Evolutionary conservation across 2,113 vertebrate genomes (phyloP), one percentile per base, ranked within the genome.

Genomic region (Leptodactylus fuscus): DNA sequence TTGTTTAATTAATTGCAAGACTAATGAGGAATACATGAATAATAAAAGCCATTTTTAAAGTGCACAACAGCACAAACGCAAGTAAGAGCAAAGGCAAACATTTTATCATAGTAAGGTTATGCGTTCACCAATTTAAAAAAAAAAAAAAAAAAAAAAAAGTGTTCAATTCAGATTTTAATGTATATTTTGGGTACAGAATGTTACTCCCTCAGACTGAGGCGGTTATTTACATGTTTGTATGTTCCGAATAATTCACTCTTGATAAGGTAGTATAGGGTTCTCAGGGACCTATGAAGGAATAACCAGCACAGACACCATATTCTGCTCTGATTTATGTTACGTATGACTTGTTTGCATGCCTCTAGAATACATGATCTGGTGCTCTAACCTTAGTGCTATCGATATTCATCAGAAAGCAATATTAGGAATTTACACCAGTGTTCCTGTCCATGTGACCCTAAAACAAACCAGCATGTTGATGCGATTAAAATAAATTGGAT

Each of bases 1-100:
- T 67, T 81, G 60, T 81, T 62, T 29, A 41, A 81, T 65, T 81
- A 58, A 81, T 67, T 65, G 41, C 58, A 81, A 12, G 60, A 38
- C 53, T 67, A 81, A 81, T 81, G 32, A 32, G 32, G 60, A 41
- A 81, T 81, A 67, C 13, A 69, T 32, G 13, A 48, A 81, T 22
- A 65, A 36, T 62, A 27, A 44, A 81, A 22, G 65, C n/a, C n/a
- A n/a, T n/a, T n/a, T n/a, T n/a, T n/a, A n/a, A n/a, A n/a, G n/a
- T n/a, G n/a, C n/a, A n/a, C n/a, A n/a, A n/a, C n/a, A n/a, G n/a
- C n/a, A n/a, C n/a, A n/a, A n/a, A n/a, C n/a, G n/a, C n/a, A n/a
- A n/a, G n/a, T n/a, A n/a, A n/a, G n/a, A n/a, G n/a, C n/a, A n/a
- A n/a, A n/a, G n/a, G n/a, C n/a, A n/a, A n/a, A n/a, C n/a, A n/a